Base-by-base conservation (phyloP, 2,888 invertebrate species). In the Cheilosia grossa region DNA sequence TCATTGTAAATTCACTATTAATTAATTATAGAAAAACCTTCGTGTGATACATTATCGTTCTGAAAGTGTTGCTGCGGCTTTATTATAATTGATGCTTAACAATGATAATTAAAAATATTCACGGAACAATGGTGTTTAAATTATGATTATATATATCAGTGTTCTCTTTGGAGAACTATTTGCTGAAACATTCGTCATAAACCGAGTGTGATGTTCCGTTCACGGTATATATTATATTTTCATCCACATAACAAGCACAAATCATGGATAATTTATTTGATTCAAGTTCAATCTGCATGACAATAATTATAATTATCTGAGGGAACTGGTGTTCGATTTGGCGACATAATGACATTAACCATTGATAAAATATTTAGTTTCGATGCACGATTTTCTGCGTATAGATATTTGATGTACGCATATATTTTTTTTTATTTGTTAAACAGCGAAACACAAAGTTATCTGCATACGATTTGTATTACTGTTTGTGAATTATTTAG, bases 291-390 rank as follows among this genome's bases (percentile, higher is more conserved):
- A 66, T 66, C 75, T 27, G 58, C 51, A 66, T 58, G 66, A 59
- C 66, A 67, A 51, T 75, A 51, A 67, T 67, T 75, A 51, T 59
- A 40, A 75, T 66, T 75, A 66, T 67, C 58, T 21, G 10, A 67
- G 33, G 33, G 24, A 30, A 49, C 21, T 66, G 58, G n/a, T 58
- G 58, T 67, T 75, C 66, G 75, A 49, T 59, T 66, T 75, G 49
- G 49, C 27, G 54, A 40, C 64, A 74, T 67, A 59, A 59, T 66
- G 56, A 56, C 56, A 66, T 47, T 63, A 27, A n/a, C 54, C 17
- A 37, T 15, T 5, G 17, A 17, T 9, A 7, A 9, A n/a, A 17
- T 47, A 17, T 7, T 7, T 9, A 7, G 17, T 17, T 17, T 13
- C 13, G 4, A 37, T 37, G 4, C 13, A 37, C 30, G 9, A 9